Conservation (phyloP, 64 coral and sea anemone species). For the Pocillopora damicornis region DNA sequence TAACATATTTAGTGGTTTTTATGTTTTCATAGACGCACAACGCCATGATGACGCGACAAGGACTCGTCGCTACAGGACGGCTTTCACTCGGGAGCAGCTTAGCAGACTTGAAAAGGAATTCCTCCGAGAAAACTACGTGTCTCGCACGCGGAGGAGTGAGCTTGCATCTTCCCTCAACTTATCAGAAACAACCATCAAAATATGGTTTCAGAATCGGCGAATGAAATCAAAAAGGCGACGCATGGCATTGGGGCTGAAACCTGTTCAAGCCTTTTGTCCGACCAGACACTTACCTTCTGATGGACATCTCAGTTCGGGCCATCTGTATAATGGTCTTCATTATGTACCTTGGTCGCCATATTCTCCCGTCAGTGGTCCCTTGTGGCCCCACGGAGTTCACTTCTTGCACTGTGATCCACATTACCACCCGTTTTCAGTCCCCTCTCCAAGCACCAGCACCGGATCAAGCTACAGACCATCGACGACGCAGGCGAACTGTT, state of each 20-base stretch:
- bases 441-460: neutral
- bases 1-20: neutral
- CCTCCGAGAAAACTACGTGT: constrained; percentile 86
- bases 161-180: constrained; percentile 76
- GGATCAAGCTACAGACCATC: constrained; percentile 8
- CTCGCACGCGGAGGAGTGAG: constrained; percentile 78
- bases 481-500: constrained; percentile 31
- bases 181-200: constrained; percentile 92
- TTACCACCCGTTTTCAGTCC: constrained; percentile 55
- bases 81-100: constrained; percentile 85
- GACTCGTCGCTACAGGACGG: constrained; percentile 84
- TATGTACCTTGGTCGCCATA: constrained; percentile 84
- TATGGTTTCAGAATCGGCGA: constrained; percentile 93
- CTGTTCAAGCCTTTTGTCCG: constrained; percentile 72
- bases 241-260: constrained; percentile 84
- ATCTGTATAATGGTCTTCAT: constrained; percentile 79
- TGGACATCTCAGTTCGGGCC: constrained; percentile 56
- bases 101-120: constrained; percentile 90
- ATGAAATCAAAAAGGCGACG: constrained; percentile 89
- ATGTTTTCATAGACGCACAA: constrained; percentile 21
- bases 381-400: constrained; percentile 78
- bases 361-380: constrained; percentile 62
- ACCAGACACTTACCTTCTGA: constrained; percentile 63
- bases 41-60: constrained; percentile 59
- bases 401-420: constrained; percentile 86